Evolutionary conservation across 1,140 invertebrate species (phyloP).

Genomic region (Lucilia sericata): DNA sequence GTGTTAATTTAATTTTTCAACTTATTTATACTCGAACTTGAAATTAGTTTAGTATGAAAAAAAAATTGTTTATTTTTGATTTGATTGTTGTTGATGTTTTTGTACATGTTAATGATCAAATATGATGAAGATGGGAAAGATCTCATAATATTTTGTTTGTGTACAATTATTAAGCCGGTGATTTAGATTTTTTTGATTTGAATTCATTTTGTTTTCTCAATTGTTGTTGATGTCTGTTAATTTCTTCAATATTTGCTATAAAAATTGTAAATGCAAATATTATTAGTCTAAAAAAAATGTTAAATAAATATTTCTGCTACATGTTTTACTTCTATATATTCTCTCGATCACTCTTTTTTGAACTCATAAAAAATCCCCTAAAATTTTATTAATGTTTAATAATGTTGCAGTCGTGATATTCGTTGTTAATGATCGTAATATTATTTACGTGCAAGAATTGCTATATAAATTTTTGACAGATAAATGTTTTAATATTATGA

Average conservation of each 20-base stretch:
- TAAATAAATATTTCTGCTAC: too few relatives aligned
- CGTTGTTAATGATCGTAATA: too few relatives aligned
- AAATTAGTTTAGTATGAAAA: background rate
- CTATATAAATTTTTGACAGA: too few relatives aligned
- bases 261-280: conserved; percentile 1
- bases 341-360: background rate
- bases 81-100: too few relatives aligned
- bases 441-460: too few relatives aligned
- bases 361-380: background rate
- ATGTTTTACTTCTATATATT: background rate
- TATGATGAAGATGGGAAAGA: background rate
- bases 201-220: background rate
- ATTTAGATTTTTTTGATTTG: background rate
- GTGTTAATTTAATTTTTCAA: conserved; percentile 2
- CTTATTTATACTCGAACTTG: background rate
- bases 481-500: too few relatives aligned
- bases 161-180: background rate
- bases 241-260: conserved; percentile 6
- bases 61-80: background rate
- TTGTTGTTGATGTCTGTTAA: background rate
- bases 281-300: background rate
- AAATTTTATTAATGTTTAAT: background rate
- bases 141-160: background rate
- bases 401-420: too few relatives aligned
- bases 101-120: background rate